Evolutionary conservation across 2,797 vertebrate species (phyloP).

Genomic region (Vireo griseus): DNA sequence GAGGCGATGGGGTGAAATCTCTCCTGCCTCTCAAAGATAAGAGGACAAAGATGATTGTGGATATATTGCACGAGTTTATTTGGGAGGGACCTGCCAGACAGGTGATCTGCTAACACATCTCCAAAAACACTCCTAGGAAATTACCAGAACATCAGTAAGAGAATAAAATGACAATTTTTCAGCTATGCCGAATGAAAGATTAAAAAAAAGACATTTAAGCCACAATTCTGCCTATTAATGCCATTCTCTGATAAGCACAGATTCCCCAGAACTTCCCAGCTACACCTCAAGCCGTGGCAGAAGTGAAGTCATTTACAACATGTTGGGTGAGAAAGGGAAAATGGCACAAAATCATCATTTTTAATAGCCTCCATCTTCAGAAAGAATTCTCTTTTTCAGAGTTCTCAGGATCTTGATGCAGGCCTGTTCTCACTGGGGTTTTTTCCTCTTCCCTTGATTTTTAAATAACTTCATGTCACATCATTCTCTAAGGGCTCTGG

Average conservation of each 20-base stretch:
- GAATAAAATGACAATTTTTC: background rate
- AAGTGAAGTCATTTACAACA: background rate
- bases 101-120: background rate
- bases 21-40: background rate
- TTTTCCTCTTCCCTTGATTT: background rate
- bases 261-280: background rate
- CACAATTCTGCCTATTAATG: background rate
- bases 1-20: background rate
- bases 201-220: background rate
- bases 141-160: background rate
- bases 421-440: background rate
- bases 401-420: background rate
- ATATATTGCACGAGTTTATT: background rate
- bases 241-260: background rate
- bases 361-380: background rate
- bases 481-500: background rate
- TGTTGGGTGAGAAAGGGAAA: background rate
- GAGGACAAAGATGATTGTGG: background rate
- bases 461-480: background rate
- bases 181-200: background rate
- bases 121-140: background rate
- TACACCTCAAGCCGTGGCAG: background rate
- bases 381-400: background rate
- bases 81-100: background rate
- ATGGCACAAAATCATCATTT: background rate